These are phyloP conservation scores for Phalacrocorax brasilianus DNA, from an alignment of 2,113 vertebrate species.

Conservation along the genomic window DNA sequence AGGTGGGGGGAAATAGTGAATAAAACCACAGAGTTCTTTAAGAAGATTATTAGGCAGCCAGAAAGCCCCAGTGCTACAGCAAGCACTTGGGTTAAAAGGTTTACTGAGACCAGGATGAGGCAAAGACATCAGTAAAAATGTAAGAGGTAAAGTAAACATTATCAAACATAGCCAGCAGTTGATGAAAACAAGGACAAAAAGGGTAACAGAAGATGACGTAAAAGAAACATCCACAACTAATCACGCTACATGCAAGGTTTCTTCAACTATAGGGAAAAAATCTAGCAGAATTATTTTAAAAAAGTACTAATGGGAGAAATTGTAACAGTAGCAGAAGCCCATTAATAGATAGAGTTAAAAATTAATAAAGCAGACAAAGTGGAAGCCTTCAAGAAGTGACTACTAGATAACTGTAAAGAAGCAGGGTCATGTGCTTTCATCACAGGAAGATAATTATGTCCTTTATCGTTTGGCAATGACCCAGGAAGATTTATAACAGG, in stretches of 20 bases:
- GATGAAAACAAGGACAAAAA: neutral
- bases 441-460: constrained; percentile 15
- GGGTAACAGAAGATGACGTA: neutral
- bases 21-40: neutral
- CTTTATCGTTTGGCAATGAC: constrained; percentile 25
- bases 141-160: neutral
- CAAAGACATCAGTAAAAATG: neutral
- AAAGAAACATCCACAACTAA: neutral
- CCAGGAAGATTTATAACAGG: neutral
- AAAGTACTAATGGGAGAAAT: neutral
- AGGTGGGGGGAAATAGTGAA: neutral
- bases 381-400: constrained; percentile 48
- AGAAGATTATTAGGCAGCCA: neutral
- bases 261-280: neutral
- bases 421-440: neutral
- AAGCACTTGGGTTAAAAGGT: neutral
- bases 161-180: neutral
- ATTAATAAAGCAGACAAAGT: constrained; percentile 31
- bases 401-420: constrained; percentile 10
- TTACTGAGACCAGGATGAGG: neutral
- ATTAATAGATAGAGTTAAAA: constrained; percentile 37
- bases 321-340: neutral
- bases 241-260: neutral
- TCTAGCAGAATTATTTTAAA: neutral
- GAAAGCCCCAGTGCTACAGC: neutral